Evolutionary conservation across 1,140 invertebrate genomes (phyloP).

Genomic region (Caenorhabditis brenneri): DNA sequence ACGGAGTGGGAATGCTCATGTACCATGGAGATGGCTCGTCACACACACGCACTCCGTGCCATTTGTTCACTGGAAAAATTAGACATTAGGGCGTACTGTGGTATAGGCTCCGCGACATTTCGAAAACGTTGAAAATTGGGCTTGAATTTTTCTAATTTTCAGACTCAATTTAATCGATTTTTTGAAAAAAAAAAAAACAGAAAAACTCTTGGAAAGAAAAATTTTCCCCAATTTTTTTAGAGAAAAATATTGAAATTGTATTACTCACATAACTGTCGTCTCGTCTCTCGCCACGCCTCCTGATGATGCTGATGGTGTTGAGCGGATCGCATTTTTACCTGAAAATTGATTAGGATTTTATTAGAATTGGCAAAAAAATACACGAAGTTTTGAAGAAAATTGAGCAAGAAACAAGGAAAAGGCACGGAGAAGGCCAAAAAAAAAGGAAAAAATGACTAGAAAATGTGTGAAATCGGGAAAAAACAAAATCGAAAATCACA

Average conservation of each 20-base stretch:
- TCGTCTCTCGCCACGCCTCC: background rate
- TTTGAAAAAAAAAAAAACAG: too few relatives aligned
- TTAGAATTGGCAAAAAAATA: background rate
- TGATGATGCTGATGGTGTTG: background rate
- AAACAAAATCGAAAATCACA: background rate
- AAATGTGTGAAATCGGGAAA: background rate
- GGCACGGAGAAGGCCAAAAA: background rate
- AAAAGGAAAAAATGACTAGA: background rate
- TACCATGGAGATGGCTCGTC: slow-evolving; percentile 15
- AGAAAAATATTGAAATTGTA: too few relatives aligned
- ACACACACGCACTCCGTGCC: background rate
- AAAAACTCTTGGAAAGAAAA: too few relatives aligned
- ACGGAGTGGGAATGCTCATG: slow-evolving; percentile 6
- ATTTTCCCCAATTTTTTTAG: too few relatives aligned
- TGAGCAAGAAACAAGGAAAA: background rate
- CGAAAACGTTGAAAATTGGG: background rate
- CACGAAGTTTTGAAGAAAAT: background rate
- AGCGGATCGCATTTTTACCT: background rate
- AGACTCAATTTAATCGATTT: too few relatives aligned
- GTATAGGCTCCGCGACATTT: too few relatives aligned
- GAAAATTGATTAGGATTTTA: background rate
- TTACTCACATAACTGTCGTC: background rate
- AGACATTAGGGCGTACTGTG: too few relatives aligned
- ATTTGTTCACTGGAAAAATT: background rate
- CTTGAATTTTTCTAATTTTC: too few relatives aligned